Evolutionary conservation across 2,113 vertebrate genomes (phyloP), one percentile per base, ranked within the genome.

Genomic region (Cromileptes altivelis): DNA sequence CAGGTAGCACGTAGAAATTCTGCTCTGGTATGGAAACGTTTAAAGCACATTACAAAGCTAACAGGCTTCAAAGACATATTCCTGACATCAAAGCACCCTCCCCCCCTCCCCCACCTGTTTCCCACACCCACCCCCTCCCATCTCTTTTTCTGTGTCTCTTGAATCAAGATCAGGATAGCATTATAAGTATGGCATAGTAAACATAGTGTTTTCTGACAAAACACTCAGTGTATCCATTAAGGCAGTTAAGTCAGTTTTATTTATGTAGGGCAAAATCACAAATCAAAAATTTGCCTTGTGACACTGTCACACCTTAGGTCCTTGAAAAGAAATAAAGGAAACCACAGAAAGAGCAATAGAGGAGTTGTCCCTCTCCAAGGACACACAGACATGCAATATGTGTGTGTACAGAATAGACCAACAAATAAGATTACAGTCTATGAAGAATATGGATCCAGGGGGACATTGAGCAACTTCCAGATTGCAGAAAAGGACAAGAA

Each of bases 61-160:
- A 86, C 57, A 40, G 90, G 82, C 92, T 94, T 94, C 93, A 94
- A 93, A 95, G 88, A 87, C 70, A 71, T 80, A 65, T 74, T 81
- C n/a, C 80, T 53, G 37, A 92, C 92, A 93, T 94, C 93, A 94
- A 94, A 95, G 92, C 68, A 27, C 70, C 60, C 42, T 60, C 72
- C 49, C 75, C 69, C 70, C 33, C 70, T 4, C 85, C 13, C 63
- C 75, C 65, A 70, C 80, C 78, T 70, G 53, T 83, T 80, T 79
- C 61, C 63, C 52, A 55, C 60, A 61, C 74, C 75, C 45, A 63
- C 11, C 42, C 30, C 12, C 65, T 52, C 57, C 50, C n/a, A 8
- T 37, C 50, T 52, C n/a, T 58, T 55, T 73, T 23, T 58, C 42
- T 61, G 37, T 18, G 13, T 82, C 77, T 78, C 15, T 27, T 73